Conservation (phyloP, 1,140 invertebrate species). For the Zaprionus davidi region DNA sequence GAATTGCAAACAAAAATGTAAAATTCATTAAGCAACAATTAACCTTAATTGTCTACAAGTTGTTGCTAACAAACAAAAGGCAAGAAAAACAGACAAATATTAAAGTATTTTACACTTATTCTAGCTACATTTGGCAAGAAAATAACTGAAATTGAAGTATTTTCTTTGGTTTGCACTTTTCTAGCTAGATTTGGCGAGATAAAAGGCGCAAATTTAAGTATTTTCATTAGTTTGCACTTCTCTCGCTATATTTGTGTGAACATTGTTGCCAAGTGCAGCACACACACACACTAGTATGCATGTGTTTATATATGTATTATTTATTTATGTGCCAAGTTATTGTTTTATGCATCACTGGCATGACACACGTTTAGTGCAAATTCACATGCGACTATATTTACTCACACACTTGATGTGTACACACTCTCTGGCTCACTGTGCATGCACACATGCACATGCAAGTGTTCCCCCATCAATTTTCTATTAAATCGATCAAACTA, state of each 20-base stretch:
- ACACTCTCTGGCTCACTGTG: background rate
- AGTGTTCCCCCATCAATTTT: slow-evolving; percentile 14
- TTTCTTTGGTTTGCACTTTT: background rate
- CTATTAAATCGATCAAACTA: slow-evolving; percentile 52
- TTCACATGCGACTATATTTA: slow-evolving; percentile 1
- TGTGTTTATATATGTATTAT: background rate
- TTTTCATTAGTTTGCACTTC: background rate
- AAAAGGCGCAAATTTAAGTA: background rate
- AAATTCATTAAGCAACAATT: background rate
- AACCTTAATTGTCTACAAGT: background rate
- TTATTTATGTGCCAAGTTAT: slow-evolving; percentile 3
- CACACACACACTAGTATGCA: slow-evolving; percentile 7
- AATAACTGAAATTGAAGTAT: background rate
- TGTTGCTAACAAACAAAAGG: background rate
- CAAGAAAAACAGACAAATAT: background rate
- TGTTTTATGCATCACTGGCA: slow-evolving; percentile 1
- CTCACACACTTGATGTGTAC: background rate
- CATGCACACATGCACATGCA: background rate
- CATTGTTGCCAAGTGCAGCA: slow-evolving; percentile 5
- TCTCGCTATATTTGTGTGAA: background rate
- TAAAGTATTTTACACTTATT: background rate
- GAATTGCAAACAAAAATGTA: background rate
- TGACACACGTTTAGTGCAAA: slow-evolving; percentile 5
- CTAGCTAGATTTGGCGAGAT: background rate
- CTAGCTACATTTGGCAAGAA: background rate